These are phyloP conservation scores for Eupristina koningsbergeri DNA, from an alignment of 1,140 invertebrate species.

Conservation along the genomic window DNA sequence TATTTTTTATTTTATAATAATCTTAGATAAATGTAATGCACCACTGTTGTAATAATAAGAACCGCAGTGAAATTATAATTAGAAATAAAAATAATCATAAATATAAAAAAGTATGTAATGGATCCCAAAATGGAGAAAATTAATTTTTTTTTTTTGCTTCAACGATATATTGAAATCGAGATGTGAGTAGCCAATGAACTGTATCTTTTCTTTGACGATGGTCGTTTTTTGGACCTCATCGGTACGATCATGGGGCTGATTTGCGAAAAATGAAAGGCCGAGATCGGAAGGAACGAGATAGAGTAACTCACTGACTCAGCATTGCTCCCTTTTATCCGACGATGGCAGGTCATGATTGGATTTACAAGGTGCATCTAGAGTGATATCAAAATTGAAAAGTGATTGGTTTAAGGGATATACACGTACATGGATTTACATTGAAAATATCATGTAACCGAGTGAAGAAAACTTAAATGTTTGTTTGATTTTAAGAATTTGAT, in stretches of 20 bases:
- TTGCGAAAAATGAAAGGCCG: slow-evolving; percentile 15
- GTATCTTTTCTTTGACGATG: background rate
- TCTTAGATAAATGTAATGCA: too few relatives aligned
- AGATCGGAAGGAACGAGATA: background rate
- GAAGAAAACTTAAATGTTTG: background rate
- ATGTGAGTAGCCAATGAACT: background rate
- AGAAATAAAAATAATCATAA: too few relatives aligned
- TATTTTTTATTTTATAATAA: too few relatives aligned
- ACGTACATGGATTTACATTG: background rate
- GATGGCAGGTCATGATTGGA: slow-evolving; percentile 18
- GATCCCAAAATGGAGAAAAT: too few relatives aligned
- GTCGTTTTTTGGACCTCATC: background rate
- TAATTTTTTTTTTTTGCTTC: too few relatives aligned
- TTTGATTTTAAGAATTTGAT: background rate
- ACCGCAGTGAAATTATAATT: too few relatives aligned
- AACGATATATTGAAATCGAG: background rate
- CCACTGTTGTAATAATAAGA: too few relatives aligned
- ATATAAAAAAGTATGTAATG: too few relatives aligned
- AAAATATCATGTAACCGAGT: background rate
- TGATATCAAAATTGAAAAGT: slow-evolving; percentile 31
- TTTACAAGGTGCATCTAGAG: slow-evolving; percentile 13
- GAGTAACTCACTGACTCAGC: slow-evolving; percentile 31
- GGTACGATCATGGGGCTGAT: slow-evolving; percentile 2
- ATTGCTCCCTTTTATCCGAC: background rate
- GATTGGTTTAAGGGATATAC: background rate